Evolutionary conservation across 2,113 vertebrate genomes (phyloP).

Genomic region (Tupaia tana): DNA sequence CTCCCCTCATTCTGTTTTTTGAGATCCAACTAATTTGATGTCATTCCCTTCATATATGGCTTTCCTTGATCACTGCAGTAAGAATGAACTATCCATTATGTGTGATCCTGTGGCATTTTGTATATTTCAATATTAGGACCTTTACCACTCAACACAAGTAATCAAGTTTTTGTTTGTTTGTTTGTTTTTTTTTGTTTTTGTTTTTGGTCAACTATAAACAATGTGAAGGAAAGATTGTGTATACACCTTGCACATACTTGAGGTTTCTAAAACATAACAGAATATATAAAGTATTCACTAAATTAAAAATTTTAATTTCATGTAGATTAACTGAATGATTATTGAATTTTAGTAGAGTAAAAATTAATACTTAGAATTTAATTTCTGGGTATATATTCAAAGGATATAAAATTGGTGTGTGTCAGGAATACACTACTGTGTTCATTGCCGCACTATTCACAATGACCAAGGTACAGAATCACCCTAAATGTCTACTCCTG

Average conservation of each 20-base stretch:
- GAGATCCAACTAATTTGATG: not conserved
- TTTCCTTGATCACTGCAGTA: not conserved
- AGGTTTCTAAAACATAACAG: not conserved
- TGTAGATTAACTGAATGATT: not conserved
- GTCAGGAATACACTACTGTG: not conserved
- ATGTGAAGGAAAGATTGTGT: not conserved
- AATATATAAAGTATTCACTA: not conserved
- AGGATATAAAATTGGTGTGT: not conserved
- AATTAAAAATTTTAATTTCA: not conserved
- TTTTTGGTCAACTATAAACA: not conserved
- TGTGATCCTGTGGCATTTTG: not conserved
- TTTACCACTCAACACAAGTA: not conserved
- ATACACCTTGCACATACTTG: not conserved
- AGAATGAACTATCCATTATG: not conserved
- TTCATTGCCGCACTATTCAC: not conserved
- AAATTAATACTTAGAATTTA: not conserved
- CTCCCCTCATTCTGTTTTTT: not conserved
- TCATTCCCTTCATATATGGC: not conserved
- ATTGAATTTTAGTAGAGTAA: conserved; percentile 24
- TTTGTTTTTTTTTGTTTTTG: not conserved
- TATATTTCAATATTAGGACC: not conserved
- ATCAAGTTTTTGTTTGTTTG: not conserved
- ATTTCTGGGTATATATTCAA: not conserved
- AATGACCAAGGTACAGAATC: no score
- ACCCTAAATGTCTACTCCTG: not conserved